Conservation (phyloP, 2,888 invertebrate genomes). For the Nephrotoma flavescens region DNA sequence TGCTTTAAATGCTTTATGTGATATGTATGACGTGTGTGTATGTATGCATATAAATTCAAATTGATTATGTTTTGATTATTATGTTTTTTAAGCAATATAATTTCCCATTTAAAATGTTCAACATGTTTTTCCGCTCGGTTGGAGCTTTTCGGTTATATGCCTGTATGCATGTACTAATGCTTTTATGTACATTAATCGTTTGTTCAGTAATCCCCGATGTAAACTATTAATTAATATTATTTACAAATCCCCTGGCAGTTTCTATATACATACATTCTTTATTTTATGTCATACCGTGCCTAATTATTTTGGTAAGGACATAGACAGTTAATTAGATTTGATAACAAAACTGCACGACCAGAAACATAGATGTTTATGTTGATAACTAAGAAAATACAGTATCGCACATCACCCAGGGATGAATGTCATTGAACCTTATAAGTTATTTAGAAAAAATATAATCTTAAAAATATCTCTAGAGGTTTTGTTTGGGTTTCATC, state of each 20-base stretch:
- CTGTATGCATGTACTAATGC: not conserved
- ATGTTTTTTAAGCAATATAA: not conserved
- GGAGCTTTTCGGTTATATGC: not conserved
- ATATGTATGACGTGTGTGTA: not conserved
- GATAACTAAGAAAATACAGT: not conserved
- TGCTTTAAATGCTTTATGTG: not conserved
- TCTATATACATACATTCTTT: too few species aligned
- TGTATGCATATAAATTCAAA: not conserved
- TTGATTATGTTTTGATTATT: not conserved
- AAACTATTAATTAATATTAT: not conserved
- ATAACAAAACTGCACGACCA: not conserved
- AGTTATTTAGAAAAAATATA: not conserved
- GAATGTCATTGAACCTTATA: not conserved
- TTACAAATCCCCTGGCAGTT: not conserved
- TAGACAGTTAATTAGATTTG: not conserved
- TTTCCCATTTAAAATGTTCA: not conserved
- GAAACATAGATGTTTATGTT: not conserved
- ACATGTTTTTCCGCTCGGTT: not conserved
- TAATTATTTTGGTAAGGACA: too few species aligned
- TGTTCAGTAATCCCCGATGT: not conserved
- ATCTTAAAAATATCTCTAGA: not conserved
- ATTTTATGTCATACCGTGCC: not conserved
- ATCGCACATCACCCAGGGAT: not conserved
- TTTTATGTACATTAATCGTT: not conserved
- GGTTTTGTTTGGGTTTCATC: not conserved